Evolutionary conservation across 2,113 vertebrate species (phyloP).

Genomic region (Lepidothrix coronata): DNA sequence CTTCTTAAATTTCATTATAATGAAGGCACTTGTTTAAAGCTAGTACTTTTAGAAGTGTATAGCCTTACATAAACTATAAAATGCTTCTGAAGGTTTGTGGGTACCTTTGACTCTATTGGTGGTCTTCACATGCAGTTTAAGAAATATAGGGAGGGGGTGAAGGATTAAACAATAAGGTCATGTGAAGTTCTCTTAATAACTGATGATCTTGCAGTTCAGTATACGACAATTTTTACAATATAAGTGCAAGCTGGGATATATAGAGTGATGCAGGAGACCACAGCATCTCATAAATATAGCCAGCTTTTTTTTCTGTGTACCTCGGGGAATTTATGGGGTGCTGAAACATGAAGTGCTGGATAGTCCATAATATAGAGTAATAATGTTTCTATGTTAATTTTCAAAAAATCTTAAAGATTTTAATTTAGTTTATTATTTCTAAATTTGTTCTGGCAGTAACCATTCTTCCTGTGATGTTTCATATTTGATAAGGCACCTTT

Average conservation of each 20-base stretch:
- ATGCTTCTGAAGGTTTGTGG: neutral
- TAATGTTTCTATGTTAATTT: neutral
- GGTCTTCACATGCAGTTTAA: neutral
- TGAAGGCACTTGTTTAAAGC: neutral
- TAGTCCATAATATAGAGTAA: neutral
- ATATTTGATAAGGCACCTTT: neutral
- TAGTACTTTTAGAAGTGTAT: neutral
- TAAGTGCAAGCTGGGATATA: neutral
- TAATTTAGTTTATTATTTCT: neutral
- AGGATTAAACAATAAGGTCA: neutral
- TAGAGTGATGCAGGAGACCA: neutral
- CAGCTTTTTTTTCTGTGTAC: neutral
- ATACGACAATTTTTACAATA: neutral
- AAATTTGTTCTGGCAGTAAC: neutral
- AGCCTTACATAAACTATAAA: neutral
- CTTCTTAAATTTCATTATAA: neutral
- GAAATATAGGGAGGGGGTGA: rapidly evolving
- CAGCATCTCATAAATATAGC: neutral
- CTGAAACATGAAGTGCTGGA: neutral
- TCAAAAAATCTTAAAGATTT: neutral
- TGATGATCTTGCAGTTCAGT: neutral
- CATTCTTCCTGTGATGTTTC: neutral
- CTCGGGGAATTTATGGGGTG: neutral
- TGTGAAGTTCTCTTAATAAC: neutral
- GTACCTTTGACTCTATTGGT: neutral